Evolutionary conservation across 2,888 invertebrate species (phyloP).

Genomic region (Corbicula japonica): DNA sequence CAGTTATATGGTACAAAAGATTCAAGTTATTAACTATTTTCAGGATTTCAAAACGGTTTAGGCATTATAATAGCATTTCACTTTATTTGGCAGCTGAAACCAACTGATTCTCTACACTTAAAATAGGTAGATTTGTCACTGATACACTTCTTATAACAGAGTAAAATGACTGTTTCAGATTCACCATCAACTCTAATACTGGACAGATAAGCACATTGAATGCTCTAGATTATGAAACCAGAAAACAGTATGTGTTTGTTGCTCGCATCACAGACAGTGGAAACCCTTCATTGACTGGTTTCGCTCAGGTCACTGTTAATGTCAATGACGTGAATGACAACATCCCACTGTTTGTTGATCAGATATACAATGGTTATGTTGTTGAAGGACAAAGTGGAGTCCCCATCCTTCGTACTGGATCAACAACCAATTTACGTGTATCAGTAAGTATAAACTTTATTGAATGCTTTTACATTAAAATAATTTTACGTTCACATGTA

Average conservation of each 20-base stretch:
- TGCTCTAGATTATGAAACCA: conserved; percentile 73
- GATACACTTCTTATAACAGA: no score
- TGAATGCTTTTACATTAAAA: no score
- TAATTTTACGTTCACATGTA: no score
- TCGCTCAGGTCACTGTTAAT: conserved; percentile 65
- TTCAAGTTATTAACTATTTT: no score
- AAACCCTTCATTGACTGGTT: conserved; percentile 55
- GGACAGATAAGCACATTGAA: conserved; percentile 67
- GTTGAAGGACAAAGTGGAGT: conserved; percentile 65
- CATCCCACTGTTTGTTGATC: conserved; percentile 67
- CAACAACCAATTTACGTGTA: background rate
- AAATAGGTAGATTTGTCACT: no score
- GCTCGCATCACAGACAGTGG: conserved; percentile 71
- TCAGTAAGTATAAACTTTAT: no score
- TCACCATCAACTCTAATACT: conserved; percentile 41
- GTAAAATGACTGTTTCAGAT: no score
- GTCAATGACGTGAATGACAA: conserved; percentile 81
- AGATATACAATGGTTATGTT: conserved; percentile 67
- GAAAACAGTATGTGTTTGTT: conserved; percentile 60
- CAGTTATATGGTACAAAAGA: no score
- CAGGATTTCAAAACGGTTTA: no score
- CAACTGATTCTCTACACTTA: no score
- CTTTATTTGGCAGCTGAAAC: no score
- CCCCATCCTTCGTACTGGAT: conserved; percentile 37
- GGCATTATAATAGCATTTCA: no score